phyloP scores from a whole-genome alignment of 2,113 vertebrate genomes.

The Andinoacara biseriatus region DNA sequence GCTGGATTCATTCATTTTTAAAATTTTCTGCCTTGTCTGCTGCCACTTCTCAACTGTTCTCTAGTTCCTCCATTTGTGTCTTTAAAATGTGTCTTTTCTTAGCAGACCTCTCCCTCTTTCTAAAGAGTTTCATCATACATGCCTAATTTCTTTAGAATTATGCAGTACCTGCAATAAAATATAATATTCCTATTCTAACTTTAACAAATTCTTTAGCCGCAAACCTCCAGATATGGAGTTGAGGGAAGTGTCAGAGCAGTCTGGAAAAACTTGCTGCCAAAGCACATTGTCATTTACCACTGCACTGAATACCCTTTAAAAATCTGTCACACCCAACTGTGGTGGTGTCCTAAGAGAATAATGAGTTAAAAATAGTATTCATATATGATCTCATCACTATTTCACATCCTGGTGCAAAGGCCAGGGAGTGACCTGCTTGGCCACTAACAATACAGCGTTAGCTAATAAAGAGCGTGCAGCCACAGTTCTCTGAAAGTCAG shows the following conservation, averaged over 20 bases:
- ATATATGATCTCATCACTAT: slow-evolving; percentile 71
- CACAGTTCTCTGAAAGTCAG: slow-evolving; percentile 52
- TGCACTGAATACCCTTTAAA: slow-evolving; percentile 33
- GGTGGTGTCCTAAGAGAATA: slow-evolving; percentile 36
- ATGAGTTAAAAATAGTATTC: slow-evolving; percentile 63
- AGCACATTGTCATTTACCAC: slow-evolving; percentile 49
- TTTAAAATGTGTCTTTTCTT: background rate
- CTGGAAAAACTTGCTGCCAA: slow-evolving; percentile 41
- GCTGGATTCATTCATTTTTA: slow-evolving; percentile 22
- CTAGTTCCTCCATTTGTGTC: slow-evolving; percentile 20
- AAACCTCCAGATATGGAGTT: background rate
- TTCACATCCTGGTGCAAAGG: slow-evolving; percentile 68
- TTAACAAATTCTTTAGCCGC: background rate
- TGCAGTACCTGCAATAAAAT: background rate
- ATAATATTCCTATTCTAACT: background rate
- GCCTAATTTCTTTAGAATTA: slow-evolving; percentile 5
- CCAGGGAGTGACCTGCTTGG: slow-evolving; percentile 52
- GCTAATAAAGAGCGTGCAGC: slow-evolving; percentile 71
- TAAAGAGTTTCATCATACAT: background rate
- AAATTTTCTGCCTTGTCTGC: background rate
- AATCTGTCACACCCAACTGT: slow-evolving; percentile 52
- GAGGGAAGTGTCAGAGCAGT: background rate
- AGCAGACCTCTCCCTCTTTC: background rate
- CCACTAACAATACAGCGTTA: slow-evolving; percentile 69
- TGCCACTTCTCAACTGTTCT: background rate